Evolutionary conservation across 2,113 vertebrate species (phyloP).

Genomic region (Oryzias javanicus): DNA sequence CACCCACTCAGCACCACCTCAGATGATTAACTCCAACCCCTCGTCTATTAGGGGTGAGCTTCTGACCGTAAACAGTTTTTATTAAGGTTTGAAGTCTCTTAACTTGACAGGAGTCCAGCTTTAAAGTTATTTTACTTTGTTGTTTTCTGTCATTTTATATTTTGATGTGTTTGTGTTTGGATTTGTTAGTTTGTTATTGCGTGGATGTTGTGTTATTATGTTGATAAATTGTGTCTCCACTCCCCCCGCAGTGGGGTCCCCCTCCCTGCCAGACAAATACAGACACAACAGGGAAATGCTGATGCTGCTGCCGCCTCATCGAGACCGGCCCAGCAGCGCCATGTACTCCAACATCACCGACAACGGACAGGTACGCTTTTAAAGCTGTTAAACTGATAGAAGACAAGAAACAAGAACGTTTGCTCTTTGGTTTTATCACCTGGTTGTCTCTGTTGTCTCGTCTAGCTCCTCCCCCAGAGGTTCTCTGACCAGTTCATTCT

Average conservation of each 20-base stretch:
- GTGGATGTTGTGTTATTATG: too few relatives aligned
- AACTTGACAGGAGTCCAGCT: too few relatives aligned
- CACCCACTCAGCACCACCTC: slow-evolving; percentile 93
- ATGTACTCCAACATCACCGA: slow-evolving; percentile 91
- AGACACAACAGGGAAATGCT: slow-evolving; percentile 90
- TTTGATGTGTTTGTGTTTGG: too few relatives aligned
- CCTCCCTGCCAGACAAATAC: slow-evolving; percentile 95
- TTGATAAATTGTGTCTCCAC: too few relatives aligned
- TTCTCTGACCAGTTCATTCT: too few relatives aligned
- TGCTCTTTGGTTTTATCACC: too few relatives aligned
- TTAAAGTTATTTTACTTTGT: too few relatives aligned
- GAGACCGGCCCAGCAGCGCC: slow-evolving; percentile 92
- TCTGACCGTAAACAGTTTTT: not conserved
- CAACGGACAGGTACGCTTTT: slow-evolving; percentile 85
- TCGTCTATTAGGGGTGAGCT: slow-evolving; percentile 89
- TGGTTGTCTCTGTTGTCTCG: too few relatives aligned
- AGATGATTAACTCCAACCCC: slow-evolving; percentile 93
- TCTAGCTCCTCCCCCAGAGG: too few relatives aligned
- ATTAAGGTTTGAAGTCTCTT: too few relatives aligned
- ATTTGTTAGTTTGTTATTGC: too few relatives aligned
- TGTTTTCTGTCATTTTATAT: too few relatives aligned
- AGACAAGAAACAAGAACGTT: not conserved
- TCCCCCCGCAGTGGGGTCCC: slow-evolving; percentile 81
- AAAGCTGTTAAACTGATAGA: not conserved
- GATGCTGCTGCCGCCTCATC: slow-evolving; percentile 89